phyloP scores from a whole-genome alignment of 2,113 vertebrate species.

The Scopus umbretta region DNA sequence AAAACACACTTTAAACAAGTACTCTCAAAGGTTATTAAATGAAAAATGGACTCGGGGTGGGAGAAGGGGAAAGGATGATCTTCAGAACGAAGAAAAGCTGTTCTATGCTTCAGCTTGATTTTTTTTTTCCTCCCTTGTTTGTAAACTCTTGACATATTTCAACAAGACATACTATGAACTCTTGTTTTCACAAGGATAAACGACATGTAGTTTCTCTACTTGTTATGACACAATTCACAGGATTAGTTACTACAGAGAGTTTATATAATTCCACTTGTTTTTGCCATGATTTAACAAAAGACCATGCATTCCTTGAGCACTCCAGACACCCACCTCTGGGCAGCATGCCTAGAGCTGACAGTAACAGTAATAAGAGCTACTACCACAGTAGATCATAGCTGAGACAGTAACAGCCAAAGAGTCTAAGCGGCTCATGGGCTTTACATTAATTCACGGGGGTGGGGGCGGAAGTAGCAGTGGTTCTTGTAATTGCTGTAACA shows the following conservation, averaged over 20 bases:
- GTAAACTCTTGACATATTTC: not conserved
- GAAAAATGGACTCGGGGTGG: not conserved
- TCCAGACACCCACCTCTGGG: not conserved
- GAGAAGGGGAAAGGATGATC: not conserved
- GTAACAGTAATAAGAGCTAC: not conserved
- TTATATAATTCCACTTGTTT: not conserved
- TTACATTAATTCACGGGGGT: not conserved
- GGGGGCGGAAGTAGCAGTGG: not conserved
- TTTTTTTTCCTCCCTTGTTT: not conserved
- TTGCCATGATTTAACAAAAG: not conserved
- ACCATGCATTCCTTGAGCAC: not conserved
- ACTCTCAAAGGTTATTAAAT: not conserved
- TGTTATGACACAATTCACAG: not conserved
- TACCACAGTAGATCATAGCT: not conserved
- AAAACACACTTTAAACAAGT: not conserved
- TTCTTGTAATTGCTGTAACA: not conserved
- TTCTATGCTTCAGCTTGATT: not conserved
- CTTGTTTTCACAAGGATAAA: not conserved
- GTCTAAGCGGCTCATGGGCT: not conserved
- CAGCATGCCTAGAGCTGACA: not conserved
- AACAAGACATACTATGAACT: not conserved
- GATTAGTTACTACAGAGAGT: not conserved
- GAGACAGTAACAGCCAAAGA: not conserved
- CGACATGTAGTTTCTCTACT: not conserved
- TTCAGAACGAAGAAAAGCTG: not conserved